Evolutionary conservation across 2,888 invertebrate genomes (phyloP), one percentile per base, ranked within the genome.

Genomic region (Troides aeacus): DNA sequence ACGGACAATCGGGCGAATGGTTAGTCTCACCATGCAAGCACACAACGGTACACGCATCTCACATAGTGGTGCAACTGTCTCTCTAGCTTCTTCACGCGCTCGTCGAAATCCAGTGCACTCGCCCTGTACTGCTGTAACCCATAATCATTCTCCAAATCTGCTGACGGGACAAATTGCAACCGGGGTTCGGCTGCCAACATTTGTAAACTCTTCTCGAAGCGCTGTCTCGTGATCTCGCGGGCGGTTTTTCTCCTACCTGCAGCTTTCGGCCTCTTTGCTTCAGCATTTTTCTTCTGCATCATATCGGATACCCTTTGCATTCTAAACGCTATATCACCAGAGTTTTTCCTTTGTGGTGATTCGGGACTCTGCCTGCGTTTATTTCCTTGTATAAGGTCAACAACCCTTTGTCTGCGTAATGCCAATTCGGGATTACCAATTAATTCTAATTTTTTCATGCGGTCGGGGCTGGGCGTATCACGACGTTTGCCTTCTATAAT

Each of bases 181-280:
- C 95, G 94, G 63, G 95, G 95, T 84, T 97, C 97, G 3, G 95
- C 94, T 79, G 96, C 96, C 78, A 97, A 88, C 96, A 97, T 96
- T 86, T 96, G 96, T 89, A 97, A 93, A 84, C 97, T 97, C 88
- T 97, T 97, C 86, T 97, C 97, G 81, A 97, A 96, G 77, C 97
- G 95, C 62, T 96, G 97, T 79, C 95, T 95, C 88, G 95, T 95
- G 79, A 95, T 95, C 76, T 97, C 94, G 73, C 90, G 77, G 1
- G 90, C 89, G 0, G 89, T 88, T 64, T 86, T 86, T 50, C 90
- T 75, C 39, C 87, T 79, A 0, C 89, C 84, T 0, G 79, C 83
- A 17, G 74, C 77, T 69, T 85, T 88, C 0, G 84, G 82, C 2
- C 82, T 78, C 70, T 83, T 86, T 18, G 82, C 82, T 58, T 86